A percentile compares a stretch with the other conserved stretches of the same genome.
These are phyloP conservation scores for Monopterus albus DNA, from an alignment of 2,113 vertebrate species.

Conservation along the genomic window DNA sequence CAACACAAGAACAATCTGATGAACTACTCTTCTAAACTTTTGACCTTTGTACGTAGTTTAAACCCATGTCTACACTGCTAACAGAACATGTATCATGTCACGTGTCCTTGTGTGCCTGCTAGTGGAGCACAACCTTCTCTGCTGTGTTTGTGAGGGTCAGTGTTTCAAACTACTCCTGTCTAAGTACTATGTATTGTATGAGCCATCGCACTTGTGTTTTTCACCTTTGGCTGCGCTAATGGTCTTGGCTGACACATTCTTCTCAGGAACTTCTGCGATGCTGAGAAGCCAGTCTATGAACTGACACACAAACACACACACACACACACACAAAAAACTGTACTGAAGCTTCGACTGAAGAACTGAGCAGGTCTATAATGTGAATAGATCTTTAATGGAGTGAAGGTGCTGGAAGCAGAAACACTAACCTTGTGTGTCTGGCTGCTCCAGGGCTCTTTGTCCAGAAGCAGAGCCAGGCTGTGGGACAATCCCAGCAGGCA, in stretches of 20 bases:
- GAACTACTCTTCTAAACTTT: neutral
- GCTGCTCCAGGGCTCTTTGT: conserved; percentile 92
- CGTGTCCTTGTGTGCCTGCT: too few species aligned
- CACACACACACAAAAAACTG: neutral
- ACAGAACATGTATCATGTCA: too few species aligned
- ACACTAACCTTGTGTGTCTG: conserved; percentile 87
- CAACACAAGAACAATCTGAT: neutral
- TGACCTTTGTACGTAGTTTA: too few species aligned
- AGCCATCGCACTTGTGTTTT: too few species aligned
- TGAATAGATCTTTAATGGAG: too few species aligned
- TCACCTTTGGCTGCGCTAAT: conserved; percentile 87
- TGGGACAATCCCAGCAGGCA: conserved; percentile 83
- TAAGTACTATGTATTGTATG: neutral
- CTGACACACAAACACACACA: conserved; percentile 75
- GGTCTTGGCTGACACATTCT: conserved; percentile 81
- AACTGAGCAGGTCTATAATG: too few species aligned
- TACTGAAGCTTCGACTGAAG: too few species aligned
- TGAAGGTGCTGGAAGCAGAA: accelerated
- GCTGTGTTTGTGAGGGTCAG: too few species aligned
- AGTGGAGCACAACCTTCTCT: too few species aligned
- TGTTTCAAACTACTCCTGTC: neutral
- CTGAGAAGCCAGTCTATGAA: conserved; percentile 94
- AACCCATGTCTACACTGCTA: too few species aligned
- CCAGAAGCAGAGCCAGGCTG: conserved; percentile 86
- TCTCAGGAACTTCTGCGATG: conserved; percentile 85